Percentiles rank a stretch among this genome's conserved stretches.
phyloP scores from a whole-genome alignment of 2,888 invertebrate species.

The Schizotus pectinicornis region DNA sequence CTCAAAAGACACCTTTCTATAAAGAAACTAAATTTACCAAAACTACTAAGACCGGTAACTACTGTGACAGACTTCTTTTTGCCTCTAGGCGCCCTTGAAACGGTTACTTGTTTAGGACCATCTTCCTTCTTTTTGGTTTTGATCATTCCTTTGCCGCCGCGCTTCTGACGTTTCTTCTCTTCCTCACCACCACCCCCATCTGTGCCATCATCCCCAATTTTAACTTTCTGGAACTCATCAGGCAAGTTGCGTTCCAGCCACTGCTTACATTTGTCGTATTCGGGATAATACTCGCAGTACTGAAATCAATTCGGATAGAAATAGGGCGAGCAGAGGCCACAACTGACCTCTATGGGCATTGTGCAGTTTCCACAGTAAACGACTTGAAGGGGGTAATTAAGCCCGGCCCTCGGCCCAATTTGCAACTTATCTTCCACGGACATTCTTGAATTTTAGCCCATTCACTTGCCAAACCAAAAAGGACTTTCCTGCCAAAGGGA shows the following conservation, averaged over 20 bases:
- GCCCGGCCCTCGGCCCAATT: conserved; percentile 62
- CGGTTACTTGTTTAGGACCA: conserved; percentile 82
- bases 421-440: conserved; percentile 70
- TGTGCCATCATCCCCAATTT: conserved; percentile 70
- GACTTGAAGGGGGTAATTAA: conserved; percentile 82
- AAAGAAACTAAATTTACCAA: conserved; percentile 70
- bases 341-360: conserved; percentile 85
- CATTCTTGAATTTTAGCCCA: conserved; percentile 42
- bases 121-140: conserved; percentile 95
- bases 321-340: background rate
- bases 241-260: conserved; percentile 97
- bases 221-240: conserved; percentile 88
- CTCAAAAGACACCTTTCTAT: background rate
- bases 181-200: conserved; percentile 81
- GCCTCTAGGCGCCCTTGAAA: conserved; percentile 91
- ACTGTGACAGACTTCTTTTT: conserved; percentile 99
- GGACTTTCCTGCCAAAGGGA: no score
- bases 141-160: conserved; percentile 95
- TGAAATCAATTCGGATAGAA: conserved; percentile 53
- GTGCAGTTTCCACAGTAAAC: conserved; percentile 93
- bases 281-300: conserved; percentile 98
- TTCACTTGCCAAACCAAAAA: no score
- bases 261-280: conserved; percentile 95
- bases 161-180: conserved; percentile 94
- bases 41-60: conserved; percentile 92